Evolutionary conservation across 2,888 invertebrate genomes (phyloP).

Genomic region (Epinotia demarniana): DNA sequence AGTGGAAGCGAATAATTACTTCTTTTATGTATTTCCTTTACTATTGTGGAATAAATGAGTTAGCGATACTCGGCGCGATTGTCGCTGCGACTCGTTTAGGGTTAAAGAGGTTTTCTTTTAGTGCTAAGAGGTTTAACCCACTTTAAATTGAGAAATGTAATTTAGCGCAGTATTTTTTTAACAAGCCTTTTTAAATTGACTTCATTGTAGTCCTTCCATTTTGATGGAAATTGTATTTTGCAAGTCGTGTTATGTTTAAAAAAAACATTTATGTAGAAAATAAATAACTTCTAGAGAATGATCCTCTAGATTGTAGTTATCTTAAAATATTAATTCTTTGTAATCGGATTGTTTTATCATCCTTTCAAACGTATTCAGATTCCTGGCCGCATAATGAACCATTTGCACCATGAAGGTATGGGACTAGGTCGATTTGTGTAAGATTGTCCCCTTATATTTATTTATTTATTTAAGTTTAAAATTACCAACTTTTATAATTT

Average conservation of each 20-base stretch:
- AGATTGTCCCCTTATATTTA: too few species aligned
- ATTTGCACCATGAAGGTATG: too few species aligned
- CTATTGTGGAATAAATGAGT: constrained; percentile 31
- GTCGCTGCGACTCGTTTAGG: constrained; percentile 6
- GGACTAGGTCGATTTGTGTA: too few species aligned
- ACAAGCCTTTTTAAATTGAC: not conserved
- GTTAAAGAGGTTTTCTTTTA: not conserved
- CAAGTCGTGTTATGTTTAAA: not conserved
- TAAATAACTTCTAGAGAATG: too few species aligned
- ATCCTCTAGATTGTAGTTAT: too few species aligned
- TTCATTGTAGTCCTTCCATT: not conserved
- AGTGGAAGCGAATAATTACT: constrained; percentile 34
- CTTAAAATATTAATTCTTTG: too few species aligned
- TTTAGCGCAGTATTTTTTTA: not conserved
- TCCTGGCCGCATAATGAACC: too few species aligned
- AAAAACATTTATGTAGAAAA: not conserved
- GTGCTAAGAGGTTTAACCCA: not conserved
- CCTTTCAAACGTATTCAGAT: too few species aligned
- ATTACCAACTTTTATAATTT: too few species aligned
- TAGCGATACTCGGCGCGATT: constrained; percentile 22
- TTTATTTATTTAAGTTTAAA: too few species aligned
- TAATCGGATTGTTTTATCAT: too few species aligned
- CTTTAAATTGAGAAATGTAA: not conserved
- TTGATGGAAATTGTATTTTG: not conserved
- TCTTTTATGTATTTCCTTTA: constrained; percentile 26